phyloP scores from a whole-genome alignment of 1,140 invertebrate species.

The Drosophila simulans region DNA sequence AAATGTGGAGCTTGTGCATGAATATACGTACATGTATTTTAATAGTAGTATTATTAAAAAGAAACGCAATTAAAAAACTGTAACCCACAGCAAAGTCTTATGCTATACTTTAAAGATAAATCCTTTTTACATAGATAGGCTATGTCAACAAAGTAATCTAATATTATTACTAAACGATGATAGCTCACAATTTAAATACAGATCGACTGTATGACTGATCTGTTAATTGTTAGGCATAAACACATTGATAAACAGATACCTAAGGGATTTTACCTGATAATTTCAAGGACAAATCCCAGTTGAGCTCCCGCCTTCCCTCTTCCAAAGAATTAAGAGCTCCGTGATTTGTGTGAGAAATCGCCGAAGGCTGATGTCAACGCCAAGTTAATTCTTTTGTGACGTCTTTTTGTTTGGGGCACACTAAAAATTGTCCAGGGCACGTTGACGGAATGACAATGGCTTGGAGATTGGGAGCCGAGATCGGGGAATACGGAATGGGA shows the following conservation, averaged over 20 bases:
- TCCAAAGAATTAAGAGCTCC: background rate
- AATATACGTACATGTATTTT: background rate
- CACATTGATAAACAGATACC: background rate
- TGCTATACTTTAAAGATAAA: too few species aligned
- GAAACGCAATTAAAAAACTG: too few species aligned
- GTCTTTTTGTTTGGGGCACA: conserved; percentile 5
- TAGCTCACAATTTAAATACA: background rate
- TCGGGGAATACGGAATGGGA: conserved; percentile 16
- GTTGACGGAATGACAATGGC: conserved; percentile 33
- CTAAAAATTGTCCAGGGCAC: conserved; percentile 28
- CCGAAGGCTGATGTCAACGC: conserved; percentile 14
- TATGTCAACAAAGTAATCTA: background rate
- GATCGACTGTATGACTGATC: background rate
- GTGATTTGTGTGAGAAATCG: conserved; percentile 24
- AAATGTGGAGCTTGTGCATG: conserved; percentile 32
- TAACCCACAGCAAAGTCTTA: too few species aligned
- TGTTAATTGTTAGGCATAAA: background rate
- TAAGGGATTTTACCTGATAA: background rate
- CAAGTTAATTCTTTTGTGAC: conserved; percentile 12
- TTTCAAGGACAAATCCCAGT: conserved; percentile 5
- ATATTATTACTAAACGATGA: background rate
- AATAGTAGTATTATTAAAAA: too few species aligned
- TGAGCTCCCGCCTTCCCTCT: conserved; percentile 1
- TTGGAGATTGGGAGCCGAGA: background rate
- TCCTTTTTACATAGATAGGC: too few species aligned